Evolutionary conservation across 2,113 vertebrate genomes (phyloP), one percentile per base, ranked within the genome.

Genomic region (Cyanoliseus patagonus): DNA sequence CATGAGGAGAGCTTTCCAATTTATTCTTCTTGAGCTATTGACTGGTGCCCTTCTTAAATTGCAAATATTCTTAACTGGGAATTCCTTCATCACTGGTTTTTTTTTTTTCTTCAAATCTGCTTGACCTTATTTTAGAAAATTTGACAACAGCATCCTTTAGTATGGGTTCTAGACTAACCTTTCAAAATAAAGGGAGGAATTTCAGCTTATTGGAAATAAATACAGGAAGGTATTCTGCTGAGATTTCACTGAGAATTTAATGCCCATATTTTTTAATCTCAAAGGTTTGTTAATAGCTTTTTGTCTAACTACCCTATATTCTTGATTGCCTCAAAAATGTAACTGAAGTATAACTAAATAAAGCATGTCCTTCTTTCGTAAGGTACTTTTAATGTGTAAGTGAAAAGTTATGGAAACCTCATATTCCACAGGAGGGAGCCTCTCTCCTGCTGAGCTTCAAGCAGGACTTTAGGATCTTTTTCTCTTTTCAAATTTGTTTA

Each of bases 341-440:
- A 33, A 46, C 28, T 49, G 20, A 39, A 52, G 49, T 63, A 22
- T 47, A 35, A 20, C 19, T 89, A 64, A 55, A 72, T 94, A 76
- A 76, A 87, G 13, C 31, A 30, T 6, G 4, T 5, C 3, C 67
- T 68, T 9, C 37, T 76, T 73, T 16, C 1, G 2, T 17, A 13
- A 35, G 23, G 16, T 9, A 42, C 63, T 90, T 85, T 79, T 39
- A 57, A 35, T 27, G 6, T 53, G 14, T 4, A 17, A 79, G 16
- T 53, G 49, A 83, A 85, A 77, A 70, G 8, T 62, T 83, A 41
- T 6, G 18, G 53, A 88, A 52, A 78, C 11, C 14, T 88, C 31
- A 41, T 8, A 61, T 74, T 81, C 96, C 96, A 97, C 95, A 94
- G 88, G 96, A 91, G 95, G 96, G 95, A 97, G 95, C 96, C 86